A percentile compares a stretch with the other conserved stretches of the same genome.
phyloP scores from a whole-genome alignment of 2,888 invertebrate genomes.

The Zygaena filipendulae region DNA sequence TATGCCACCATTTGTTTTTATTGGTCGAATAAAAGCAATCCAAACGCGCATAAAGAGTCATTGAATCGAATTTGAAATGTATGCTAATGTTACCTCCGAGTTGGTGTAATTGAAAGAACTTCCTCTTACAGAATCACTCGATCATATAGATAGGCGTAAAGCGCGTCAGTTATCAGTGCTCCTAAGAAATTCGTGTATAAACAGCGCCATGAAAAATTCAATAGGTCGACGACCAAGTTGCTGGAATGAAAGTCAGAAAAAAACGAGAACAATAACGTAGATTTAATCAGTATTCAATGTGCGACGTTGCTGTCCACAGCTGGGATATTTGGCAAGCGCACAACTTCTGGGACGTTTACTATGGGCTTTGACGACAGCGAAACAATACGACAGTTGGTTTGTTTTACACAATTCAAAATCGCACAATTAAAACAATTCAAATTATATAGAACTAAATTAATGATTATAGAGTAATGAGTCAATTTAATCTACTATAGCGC shows the following conservation, averaged over 20 bases:
- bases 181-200: slow-evolving; percentile 42
- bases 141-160: slow-evolving; percentile 43
- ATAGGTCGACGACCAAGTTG: slow-evolving; percentile 38
- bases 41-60: slow-evolving; percentile 40
- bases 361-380: slow-evolving; percentile 25
- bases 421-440: too few species aligned
- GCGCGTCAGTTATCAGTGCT: slow-evolving; percentile 33
- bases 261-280: slow-evolving; percentile 53
- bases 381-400: slow-evolving; percentile 26
- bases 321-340: slow-evolving; percentile 50
- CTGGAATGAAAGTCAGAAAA: slow-evolving; percentile 50
- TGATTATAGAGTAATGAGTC: too few species aligned
- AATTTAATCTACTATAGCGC: too few species aligned
- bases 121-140: slow-evolving; percentile 41
- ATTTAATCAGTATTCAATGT: slow-evolving; percentile 59
- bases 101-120: slow-evolving; percentile 49
- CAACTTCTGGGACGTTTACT: slow-evolving; percentile 31
- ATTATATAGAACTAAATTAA: too few species aligned
- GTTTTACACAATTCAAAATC: slow-evolving; percentile 33
- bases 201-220: slow-evolving; percentile 58
- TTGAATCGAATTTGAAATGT: slow-evolving; percentile 49
- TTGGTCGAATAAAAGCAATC: slow-evolving; percentile 47
- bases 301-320: slow-evolving; percentile 47
- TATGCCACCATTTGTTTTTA: slow-evolving; percentile 47
- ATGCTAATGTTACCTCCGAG: slow-evolving; percentile 43